Evolutionary conservation across 2,888 invertebrate species (phyloP), one percentile per base, ranked within the genome.

Genomic region (Trachelus troglodyta): DNA sequence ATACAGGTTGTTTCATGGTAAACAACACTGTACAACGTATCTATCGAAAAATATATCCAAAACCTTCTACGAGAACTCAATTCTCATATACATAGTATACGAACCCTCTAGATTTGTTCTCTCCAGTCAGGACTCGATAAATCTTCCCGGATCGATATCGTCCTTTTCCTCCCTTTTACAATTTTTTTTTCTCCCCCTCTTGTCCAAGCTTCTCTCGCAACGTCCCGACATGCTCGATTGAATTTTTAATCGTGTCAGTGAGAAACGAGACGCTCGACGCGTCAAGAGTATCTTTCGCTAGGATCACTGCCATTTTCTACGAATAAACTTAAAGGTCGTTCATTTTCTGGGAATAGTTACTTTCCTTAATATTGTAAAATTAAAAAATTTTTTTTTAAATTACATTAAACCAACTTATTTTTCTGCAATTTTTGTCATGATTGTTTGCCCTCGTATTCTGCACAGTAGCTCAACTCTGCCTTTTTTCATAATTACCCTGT

Each of bases 241-340:
- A 71, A 71, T 33, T 71, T 71, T 71, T 71, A 71, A 71, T 71
- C 31, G 34, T 71, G 34, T 71, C 71, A 71, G 31, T 71, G 71
- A 15, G 71, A 71, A 34, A 71, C 56, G 56, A 23, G 56, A 56
- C 56, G 23, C 23, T 56, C 23, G 56, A 56, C 56, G 23, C 56
- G 23, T 56, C 56, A 56, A 23, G 9, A 56, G 56, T 56, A 56
- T 23, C 56, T 56, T 23, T 23, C 23, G 56, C 23, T 23, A 56
- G 2, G 23, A 56, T 56, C 56, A 9, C 23, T 56, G 56, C 56
- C 2, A 9, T 56, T 56, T 56, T 23, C 9, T 1, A 2, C 56
- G 23, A 56, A 56, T 56, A 56, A 9, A 9, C 56, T 56, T 23
- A 23, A 56, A 56, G 56, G 1, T 15, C 56, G 2, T 56, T 56